phyloP scores from a whole-genome alignment of 1,140 invertebrate genomes.

The Diachasma alloeum region DNA sequence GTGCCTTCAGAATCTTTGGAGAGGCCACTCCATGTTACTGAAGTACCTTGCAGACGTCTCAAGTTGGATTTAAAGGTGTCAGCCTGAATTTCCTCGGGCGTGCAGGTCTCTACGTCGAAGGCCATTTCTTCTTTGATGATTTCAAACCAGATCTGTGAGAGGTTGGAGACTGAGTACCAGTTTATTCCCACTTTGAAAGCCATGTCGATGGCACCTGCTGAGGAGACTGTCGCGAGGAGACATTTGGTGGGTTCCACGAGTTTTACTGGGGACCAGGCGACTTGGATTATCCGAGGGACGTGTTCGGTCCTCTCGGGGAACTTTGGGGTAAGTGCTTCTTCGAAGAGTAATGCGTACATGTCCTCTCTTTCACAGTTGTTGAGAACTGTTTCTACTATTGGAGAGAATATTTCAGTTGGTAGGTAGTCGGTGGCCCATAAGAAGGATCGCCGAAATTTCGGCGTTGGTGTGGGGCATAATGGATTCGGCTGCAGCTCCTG shows the following conservation, averaged over 20 bases:
- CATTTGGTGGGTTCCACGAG: constrained; percentile 49
- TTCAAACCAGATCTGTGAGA: constrained; percentile 40
- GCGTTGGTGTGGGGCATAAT: constrained; percentile 37
- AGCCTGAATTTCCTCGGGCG: not conserved
- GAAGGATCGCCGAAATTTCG: constrained; percentile 54
- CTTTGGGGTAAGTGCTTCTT: constrained; percentile 49
- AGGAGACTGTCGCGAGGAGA: constrained; percentile 50
- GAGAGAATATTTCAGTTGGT: constrained; percentile 38
- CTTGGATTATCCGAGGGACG: constrained; percentile 39
- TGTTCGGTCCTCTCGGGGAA: constrained; percentile 37
- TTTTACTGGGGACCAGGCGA: constrained; percentile 54
- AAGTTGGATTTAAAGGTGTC: constrained; percentile 32
- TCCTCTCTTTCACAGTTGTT: constrained; percentile 45
- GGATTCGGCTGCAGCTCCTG: constrained; percentile 56
- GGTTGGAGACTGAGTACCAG: constrained; percentile 52
- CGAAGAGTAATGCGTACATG: constrained; percentile 49
- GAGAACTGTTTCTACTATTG: constrained; percentile 39
- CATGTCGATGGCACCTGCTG: constrained; percentile 52
- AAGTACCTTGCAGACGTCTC: constrained; percentile 45
- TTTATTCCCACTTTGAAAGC: constrained; percentile 43
- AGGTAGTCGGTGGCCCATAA: constrained; percentile 46
- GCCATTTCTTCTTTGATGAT: constrained; percentile 36
- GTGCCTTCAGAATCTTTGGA: constrained; percentile 9
- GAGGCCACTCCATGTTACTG: constrained; percentile 52
- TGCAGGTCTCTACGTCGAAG: not conserved